phyloP scores from a whole-genome alignment of 2,797 vertebrate genomes.

The Acanthopagrus latus region DNA sequence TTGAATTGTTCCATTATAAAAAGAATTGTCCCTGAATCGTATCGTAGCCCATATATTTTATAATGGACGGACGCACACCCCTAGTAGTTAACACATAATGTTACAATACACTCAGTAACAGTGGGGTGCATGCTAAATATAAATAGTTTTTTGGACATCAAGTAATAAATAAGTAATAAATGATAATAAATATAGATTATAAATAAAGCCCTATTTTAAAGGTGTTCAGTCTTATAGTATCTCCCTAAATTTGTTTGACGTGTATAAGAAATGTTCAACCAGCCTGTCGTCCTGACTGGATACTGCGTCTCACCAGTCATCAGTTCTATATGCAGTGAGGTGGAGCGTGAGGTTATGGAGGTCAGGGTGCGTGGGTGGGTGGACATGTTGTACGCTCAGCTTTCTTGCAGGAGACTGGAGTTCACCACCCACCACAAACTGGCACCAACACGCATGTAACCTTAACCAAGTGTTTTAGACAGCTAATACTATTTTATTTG shows the following conservation, averaged over 20 bases:
- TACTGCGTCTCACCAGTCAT: background rate
- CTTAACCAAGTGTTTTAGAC: background rate
- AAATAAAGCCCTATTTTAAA: no score
- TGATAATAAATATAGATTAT: no score
- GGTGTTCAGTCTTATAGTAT: background rate
- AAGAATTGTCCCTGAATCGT: no score
- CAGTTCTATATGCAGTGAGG: background rate
- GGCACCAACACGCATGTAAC: background rate
- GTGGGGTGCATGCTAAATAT: no score
- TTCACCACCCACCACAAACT: background rate
- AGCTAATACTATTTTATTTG: background rate
- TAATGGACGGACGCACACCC: no score
- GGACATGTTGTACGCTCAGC: background rate
- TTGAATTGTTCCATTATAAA: no score
- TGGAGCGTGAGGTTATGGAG: background rate
- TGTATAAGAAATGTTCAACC: no score
- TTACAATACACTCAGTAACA: no score
- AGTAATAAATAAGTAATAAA: no score
- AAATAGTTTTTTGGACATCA: no score
- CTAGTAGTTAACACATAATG: no score
- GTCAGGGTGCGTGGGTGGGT: background rate
- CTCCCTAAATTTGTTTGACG: slow-evolving; percentile 7
- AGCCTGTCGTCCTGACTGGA: background rate
- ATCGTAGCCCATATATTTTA: no score
- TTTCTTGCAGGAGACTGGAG: background rate